Percentiles rank a stretch among this genome's conserved stretches.
phyloP scores from a whole-genome alignment of 2,888 invertebrate genomes.

The Ophion obscuratus region DNA sequence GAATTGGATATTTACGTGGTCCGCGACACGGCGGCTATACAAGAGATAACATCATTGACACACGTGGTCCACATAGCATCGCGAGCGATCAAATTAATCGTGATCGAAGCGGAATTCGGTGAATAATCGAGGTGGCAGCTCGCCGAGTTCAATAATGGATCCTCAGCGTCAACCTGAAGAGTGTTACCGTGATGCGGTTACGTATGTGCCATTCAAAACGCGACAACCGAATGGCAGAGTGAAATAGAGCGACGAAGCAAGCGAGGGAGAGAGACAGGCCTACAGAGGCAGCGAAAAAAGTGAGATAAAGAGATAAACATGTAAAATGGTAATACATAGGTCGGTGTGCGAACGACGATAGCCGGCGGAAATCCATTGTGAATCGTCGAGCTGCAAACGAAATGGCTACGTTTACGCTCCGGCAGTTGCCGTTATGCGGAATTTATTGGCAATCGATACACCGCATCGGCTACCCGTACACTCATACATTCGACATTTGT shows the following conservation, averaged over 20 bases:
- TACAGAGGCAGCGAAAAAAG: not conserved
- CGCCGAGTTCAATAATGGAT: constrained; percentile 16
- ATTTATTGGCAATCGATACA: constrained; percentile 79
- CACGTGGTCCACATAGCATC: not conserved
- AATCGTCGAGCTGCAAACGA: constrained; percentile 76
- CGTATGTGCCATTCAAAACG: constrained; percentile 28
- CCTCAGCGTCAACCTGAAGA: not conserved
- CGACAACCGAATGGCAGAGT: constrained; percentile 20
- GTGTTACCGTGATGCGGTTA: constrained; percentile 7
- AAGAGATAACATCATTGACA: constrained; percentile 40
- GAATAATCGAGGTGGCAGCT: constrained; percentile 20
- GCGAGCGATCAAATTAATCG: not conserved
- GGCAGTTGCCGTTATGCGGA: constrained; percentile 72
- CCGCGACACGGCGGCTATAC: constrained; percentile 4
- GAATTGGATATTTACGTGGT: constrained; percentile 13
- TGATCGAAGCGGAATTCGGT: constrained; percentile 39
- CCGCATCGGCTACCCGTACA: constrained; percentile 2
- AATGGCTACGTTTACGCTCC: constrained; percentile 79
- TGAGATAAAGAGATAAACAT: constrained; percentile 20
- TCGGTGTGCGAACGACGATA: constrained; percentile 28
- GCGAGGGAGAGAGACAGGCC: not conserved
- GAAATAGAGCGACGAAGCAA: constrained; percentile 11
- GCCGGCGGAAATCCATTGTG: constrained; percentile 77
- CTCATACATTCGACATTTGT: constrained; percentile 11
- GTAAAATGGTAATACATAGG: constrained; percentile 50